phyloP scores from a whole-genome alignment of 2,888 invertebrate genomes.

The Hirtodrosophila confusa region DNA sequence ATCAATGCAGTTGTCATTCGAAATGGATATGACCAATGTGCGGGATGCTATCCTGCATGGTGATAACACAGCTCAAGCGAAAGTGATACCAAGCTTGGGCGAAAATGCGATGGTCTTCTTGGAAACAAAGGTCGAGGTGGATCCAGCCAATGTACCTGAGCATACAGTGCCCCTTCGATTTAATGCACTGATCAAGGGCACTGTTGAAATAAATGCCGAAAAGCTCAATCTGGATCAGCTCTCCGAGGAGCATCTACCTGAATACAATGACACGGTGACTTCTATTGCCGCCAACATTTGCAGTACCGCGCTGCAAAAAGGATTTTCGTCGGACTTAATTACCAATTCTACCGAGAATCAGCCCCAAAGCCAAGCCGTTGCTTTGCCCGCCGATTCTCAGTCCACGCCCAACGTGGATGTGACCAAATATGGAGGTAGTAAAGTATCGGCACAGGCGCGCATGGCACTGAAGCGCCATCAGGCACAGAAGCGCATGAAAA shows the following conservation, averaged over 20 bases:
- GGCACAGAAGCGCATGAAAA: slow-evolving; percentile 37
- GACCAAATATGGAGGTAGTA: neutral
- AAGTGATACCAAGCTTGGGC: neutral
- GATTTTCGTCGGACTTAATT: slow-evolving; percentile 50
- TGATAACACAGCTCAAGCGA: neutral
- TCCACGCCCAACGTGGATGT: neutral
- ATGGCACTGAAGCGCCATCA: slow-evolving; percentile 48
- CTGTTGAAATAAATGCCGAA: slow-evolving; percentile 66
- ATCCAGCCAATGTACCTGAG: neutral
- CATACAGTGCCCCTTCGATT: slow-evolving; percentile 68
- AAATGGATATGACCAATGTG: slow-evolving; percentile 78
- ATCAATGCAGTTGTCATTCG: slow-evolving; percentile 78
- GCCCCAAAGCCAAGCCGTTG: neutral
- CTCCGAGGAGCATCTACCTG: slow-evolving; percentile 48
- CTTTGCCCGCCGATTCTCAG: neutral
- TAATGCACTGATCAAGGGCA: slow-evolving; percentile 73
- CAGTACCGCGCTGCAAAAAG: slow-evolving; percentile 68
- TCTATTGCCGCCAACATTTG: slow-evolving; percentile 77
- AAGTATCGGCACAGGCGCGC: slow-evolving; percentile 15
- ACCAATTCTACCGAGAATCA: neutral
- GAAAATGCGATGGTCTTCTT: slow-evolving; percentile 49
- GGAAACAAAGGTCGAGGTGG: slow-evolving; percentile 58
- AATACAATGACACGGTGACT: slow-evolving; percentile 74
- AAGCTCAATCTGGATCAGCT: slow-evolving; percentile 54
- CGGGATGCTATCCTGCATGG: slow-evolving; percentile 58